Percentiles rank a stretch among this genome's conserved stretches.
phyloP scores from a whole-genome alignment of 2,888 invertebrate species.

The Eupithecia vulgata region DNA sequence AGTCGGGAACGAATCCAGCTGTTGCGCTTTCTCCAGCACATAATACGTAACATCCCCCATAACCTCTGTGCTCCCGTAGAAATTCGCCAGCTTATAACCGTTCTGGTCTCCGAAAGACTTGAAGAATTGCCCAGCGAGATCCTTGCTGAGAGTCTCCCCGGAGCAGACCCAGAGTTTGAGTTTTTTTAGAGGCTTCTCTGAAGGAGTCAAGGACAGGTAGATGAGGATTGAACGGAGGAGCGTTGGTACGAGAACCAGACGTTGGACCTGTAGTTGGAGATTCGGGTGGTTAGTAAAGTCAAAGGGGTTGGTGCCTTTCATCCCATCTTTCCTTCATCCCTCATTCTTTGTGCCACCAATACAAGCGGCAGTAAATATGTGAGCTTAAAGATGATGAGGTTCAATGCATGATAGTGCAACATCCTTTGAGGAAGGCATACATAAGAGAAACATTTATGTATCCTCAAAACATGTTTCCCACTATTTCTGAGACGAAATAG shows the following conservation, averaged over 20 bases:
- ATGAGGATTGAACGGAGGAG: constrained; percentile 90
- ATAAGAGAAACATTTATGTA: neutral
- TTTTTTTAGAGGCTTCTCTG: constrained; percentile 80
- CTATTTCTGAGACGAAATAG: neutral
- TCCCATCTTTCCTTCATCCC: neutral
- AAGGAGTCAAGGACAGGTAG: constrained; percentile 86
- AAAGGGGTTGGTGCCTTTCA: neutral
- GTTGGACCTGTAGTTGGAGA: constrained; percentile 84
- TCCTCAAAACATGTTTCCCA: neutral
- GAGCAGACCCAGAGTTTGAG: constrained; percentile 94
- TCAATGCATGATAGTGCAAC: too few species aligned
- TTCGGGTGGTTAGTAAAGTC: neutral
- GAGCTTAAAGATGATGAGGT: neutral
- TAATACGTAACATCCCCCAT: constrained; percentile 96
- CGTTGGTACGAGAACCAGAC: constrained; percentile 94
- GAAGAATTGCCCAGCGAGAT: constrained; percentile 90
- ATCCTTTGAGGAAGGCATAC: too few species aligned
- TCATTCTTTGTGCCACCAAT: too few species aligned
- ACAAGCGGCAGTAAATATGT: neutral
- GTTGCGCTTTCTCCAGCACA: constrained; percentile 84
- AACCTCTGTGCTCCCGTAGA: constrained; percentile 95
- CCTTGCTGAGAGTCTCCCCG: constrained; percentile 90
- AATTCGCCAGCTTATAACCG: constrained; percentile 89
- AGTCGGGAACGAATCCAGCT: constrained; percentile 86
- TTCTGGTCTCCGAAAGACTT: constrained; percentile 86